phyloP scores from a whole-genome alignment of 2,113 vertebrate genomes.

The Numenius arquata region DNA sequence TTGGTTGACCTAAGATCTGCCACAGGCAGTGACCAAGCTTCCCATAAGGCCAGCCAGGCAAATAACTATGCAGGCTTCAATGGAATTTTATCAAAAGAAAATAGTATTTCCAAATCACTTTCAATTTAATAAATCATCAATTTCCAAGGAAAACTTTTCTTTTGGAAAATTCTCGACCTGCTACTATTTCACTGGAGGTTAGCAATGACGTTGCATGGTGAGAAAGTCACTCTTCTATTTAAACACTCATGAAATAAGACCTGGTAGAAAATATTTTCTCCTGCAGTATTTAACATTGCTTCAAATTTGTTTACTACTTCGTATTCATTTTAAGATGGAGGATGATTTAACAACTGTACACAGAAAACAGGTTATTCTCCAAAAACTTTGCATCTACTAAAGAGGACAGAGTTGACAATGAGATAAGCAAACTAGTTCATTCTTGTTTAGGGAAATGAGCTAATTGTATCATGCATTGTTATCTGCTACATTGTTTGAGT shows the following conservation, averaged over 20 bases:
- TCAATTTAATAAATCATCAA: not conserved
- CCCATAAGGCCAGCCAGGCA: not conserved
- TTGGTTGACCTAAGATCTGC: not conserved
- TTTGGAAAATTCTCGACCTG: not conserved
- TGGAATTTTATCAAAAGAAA: not conserved
- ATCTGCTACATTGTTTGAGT: constrained; percentile 63
- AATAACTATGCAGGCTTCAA: not conserved
- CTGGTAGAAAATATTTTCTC: not conserved
- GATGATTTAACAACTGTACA: not conserved
- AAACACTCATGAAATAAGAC: not conserved
- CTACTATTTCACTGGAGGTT: not conserved
- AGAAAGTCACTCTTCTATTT: not conserved
- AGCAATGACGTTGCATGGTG: not conserved
- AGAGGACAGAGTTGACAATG: not conserved
- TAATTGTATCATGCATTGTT: constrained; percentile 57
- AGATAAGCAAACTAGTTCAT: constrained; percentile 38
- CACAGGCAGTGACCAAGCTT: not conserved
- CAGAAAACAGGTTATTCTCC: not conserved
- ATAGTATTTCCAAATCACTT: not conserved
- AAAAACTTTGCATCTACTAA: not conserved
- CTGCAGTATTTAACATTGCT: not conserved
- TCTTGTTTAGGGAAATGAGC: constrained; percentile 61
- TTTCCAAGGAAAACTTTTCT: not conserved
- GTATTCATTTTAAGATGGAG: not conserved
- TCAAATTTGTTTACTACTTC: not conserved